Conservation (phyloP, 2,113 vertebrate genomes). For the Falcunculus frontatus region DNA sequence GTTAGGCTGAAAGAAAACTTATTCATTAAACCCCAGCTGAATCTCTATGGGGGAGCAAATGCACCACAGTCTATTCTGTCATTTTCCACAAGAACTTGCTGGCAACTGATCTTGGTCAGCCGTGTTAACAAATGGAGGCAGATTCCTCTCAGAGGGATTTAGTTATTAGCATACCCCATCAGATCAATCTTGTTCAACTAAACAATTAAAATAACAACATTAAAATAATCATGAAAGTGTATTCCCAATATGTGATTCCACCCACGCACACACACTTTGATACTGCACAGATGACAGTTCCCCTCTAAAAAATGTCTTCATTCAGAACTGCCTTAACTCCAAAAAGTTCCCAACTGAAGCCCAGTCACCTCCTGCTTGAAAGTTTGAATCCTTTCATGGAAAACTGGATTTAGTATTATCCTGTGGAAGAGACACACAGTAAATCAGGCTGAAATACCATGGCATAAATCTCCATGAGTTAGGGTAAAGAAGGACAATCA, state of each 20-base stretch:
- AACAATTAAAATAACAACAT: conserved; percentile 43
- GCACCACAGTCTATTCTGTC: background rate
- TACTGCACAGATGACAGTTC: background rate
- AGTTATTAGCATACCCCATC: background rate
- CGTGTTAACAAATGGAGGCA: background rate
- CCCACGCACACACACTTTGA: background rate
- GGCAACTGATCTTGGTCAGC: background rate
- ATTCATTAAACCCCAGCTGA: background rate
- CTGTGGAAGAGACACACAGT: background rate
- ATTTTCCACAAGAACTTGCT: background rate
- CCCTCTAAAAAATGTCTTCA: background rate
- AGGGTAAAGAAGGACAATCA: background rate
- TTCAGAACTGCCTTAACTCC: background rate
- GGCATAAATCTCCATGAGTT: background rate
- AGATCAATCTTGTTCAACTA: conserved; percentile 21
- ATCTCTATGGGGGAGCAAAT: background rate
- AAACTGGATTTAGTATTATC: background rate
- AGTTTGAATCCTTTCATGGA: background rate
- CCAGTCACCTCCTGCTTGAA: background rate
- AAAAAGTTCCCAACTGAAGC: background rate
- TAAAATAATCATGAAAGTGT: conserved; percentile 4
- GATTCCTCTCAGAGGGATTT: background rate
- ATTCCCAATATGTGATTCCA: background rate
- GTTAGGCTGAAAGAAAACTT: background rate
- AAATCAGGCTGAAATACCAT: background rate